Percentiles rank a stretch among this genome's conserved stretches.
phyloP scores from a whole-genome alignment of 2,888 invertebrate genomes.

The Cephus runcator region DNA sequence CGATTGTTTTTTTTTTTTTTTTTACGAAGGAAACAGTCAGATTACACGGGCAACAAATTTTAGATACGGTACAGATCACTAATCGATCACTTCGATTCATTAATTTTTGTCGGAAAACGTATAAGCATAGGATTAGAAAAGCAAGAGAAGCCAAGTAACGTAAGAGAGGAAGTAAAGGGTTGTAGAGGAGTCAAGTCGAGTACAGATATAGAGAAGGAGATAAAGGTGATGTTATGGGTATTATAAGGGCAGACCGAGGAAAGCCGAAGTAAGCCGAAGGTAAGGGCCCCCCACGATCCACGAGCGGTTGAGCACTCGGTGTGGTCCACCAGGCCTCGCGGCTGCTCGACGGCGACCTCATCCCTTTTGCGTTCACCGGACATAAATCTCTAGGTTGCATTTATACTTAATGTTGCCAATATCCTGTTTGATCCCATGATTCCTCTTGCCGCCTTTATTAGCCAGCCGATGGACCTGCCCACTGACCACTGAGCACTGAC shows the following conservation, averaged over 20 bases:
- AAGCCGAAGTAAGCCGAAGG: slow-evolving; percentile 43
- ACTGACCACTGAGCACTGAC: background rate
- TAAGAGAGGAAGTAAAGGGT: background rate
- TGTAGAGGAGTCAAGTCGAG: background rate
- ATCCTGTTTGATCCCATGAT: slow-evolving; percentile 49
- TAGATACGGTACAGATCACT: no score
- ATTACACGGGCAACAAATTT: background rate
- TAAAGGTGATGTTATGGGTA: background rate
- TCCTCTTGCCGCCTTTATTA: slow-evolving; percentile 38
- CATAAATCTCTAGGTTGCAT: slow-evolving; percentile 58
- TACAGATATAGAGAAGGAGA: background rate
- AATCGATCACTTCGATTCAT: no score
- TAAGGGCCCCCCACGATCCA: slow-evolving; percentile 57
- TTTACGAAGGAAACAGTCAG: background rate
- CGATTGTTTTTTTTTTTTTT: background rate
- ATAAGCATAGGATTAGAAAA: background rate
- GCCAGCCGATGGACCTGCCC: slow-evolving; percentile 12
- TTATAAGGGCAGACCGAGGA: background rate
- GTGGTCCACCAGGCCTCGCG: slow-evolving; percentile 59
- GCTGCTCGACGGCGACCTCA: slow-evolving; percentile 45
- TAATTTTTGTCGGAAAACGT: no score
- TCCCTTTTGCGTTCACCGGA: slow-evolving; percentile 42
- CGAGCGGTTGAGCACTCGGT: slow-evolving; percentile 51
- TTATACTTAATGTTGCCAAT: slow-evolving; percentile 60
- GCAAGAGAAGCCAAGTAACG: background rate